A percentile compares a stretch with the other conserved stretches of the same genome.
Conservation (phyloP, 2,113 vertebrate genomes). For the Narcine bancroftii region DNA sequence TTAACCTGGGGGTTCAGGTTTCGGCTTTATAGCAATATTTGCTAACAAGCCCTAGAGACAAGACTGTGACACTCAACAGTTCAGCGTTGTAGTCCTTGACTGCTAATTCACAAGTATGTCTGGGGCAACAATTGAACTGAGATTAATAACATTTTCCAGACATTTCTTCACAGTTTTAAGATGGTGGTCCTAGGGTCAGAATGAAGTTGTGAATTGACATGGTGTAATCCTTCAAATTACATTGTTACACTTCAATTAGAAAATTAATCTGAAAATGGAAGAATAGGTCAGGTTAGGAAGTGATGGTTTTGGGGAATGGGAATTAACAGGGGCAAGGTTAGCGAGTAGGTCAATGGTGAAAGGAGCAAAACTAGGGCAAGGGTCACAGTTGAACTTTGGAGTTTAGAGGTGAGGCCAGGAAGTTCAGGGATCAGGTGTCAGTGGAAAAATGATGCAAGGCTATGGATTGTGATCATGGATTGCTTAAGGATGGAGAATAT, state of each 20-base stretch:
- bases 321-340: too few species aligned
- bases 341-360: background rate
- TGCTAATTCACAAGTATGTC: background rate
- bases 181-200: background rate
- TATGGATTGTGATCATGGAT: too few species aligned
- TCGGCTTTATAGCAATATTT: background rate
- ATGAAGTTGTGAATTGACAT: background rate
- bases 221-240: background rate
- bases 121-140: background rate
- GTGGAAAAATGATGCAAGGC: too few species aligned
- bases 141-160: background rate
- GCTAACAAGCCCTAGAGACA: background rate
- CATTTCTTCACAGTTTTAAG: background rate
- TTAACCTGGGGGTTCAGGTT: background rate
- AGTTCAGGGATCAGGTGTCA: too few species aligned
- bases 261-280: background rate
- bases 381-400: too few species aligned
- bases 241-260: background rate
- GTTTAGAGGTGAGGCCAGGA: too few species aligned
- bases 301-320: background rate
- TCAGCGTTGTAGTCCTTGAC: background rate
- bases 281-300: background rate
- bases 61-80: background rate
- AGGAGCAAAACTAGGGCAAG: too few species aligned
- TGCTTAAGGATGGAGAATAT: too few species aligned